Evolutionary conservation across 2,797 vertebrate species (phyloP), one percentile per base, ranked within the genome.

Genomic region (Alauda arvensis): DNA sequence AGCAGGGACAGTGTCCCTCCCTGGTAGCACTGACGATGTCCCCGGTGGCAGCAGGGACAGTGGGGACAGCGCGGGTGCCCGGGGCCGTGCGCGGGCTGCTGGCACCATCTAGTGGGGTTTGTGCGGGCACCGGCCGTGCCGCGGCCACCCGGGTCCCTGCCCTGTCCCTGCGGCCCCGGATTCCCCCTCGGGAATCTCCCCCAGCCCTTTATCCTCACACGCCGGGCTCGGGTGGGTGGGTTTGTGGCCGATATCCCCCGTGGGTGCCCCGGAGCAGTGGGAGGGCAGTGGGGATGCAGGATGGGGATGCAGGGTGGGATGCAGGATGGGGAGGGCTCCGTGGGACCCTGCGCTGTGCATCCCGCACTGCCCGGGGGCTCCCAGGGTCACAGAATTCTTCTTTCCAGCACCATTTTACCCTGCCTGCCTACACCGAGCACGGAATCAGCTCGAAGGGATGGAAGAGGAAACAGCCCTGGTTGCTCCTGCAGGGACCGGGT

Each of bases 61-160:
- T 3, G 21, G n/a, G 40, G 18, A 37, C 51, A n/a, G 45, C 40
- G 61, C 29, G 40, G 56, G 53, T 40, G 65, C 18, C 53, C 34
- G 14, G 6, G 57, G 53, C 74, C 28, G 8, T 83, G 63, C 29
- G 18, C 25, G 86, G 66, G 80, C 77, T 33, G 77, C 74, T 87
- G 90, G 92, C 93, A 75, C 94, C 94, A 77, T 43, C 94, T 92
- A 87, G 89, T 11, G 94, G 91, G 76, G 31, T 5, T 31, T 25
- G 18, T n/a, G 74, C 40, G 6, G 59, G 48, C 15, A 3, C 26
- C 1, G 4, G 21, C 69, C 6, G 19, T 13, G 65, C 26, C 12
- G 20, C 43, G 1, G 39, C 10, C 74, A 2, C 59, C 48, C 68
- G 3, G 5, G 31, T 12, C 72, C 18, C 34, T 4, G 56, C 20